These are phyloP conservation scores for Salpingus planirostris DNA, from an alignment of 2,888 invertebrate genomes.

Conservation along the genomic window DNA sequence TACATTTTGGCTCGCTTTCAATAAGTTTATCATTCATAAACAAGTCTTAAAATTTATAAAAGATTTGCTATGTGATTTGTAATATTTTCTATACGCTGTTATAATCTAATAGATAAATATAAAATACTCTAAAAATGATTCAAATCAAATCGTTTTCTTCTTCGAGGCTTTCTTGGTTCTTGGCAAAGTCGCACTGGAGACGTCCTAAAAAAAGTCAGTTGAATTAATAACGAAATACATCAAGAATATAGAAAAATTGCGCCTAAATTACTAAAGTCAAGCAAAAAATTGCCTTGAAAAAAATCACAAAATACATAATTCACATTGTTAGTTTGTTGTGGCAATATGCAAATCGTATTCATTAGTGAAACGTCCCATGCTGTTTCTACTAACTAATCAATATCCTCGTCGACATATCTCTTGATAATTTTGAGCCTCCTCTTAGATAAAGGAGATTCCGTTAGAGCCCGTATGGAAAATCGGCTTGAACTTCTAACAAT, in stretches of 20 bases:
- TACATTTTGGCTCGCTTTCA: too few species aligned
- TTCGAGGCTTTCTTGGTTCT: constrained; percentile 64
- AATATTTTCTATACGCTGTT: too few species aligned
- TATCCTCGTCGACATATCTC: constrained; percentile 27
- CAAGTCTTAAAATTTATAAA: too few species aligned
- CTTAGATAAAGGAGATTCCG: constrained; percentile 24
- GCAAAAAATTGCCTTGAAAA: neutral
- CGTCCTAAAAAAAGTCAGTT: constrained; percentile 55
- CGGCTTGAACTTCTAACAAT: constrained; percentile 15
- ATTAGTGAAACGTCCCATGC: constrained; percentile 19
- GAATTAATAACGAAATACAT: constrained; percentile 2
- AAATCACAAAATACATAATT: constrained; percentile 1
- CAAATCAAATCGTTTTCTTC: constrained; percentile 54
- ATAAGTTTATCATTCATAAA: too few species aligned
- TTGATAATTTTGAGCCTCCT: constrained; percentile 28
- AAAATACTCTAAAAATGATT: too few species aligned
- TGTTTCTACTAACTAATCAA: constrained; percentile 21
- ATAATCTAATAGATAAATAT: too few species aligned
- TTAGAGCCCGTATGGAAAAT: constrained; percentile 21
- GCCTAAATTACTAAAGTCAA: constrained; percentile 1
- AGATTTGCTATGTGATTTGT: too few species aligned
- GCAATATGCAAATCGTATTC: too few species aligned
- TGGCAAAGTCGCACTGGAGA: constrained; percentile 62
- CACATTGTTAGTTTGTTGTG: too few species aligned
- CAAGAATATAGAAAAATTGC: constrained; percentile 1